A percentile compares a stretch with the other conserved stretches of the same genome.
Evolutionary conservation across 2,888 invertebrate genomes (phyloP).

Genomic region (Plutella xylostella): DNA sequence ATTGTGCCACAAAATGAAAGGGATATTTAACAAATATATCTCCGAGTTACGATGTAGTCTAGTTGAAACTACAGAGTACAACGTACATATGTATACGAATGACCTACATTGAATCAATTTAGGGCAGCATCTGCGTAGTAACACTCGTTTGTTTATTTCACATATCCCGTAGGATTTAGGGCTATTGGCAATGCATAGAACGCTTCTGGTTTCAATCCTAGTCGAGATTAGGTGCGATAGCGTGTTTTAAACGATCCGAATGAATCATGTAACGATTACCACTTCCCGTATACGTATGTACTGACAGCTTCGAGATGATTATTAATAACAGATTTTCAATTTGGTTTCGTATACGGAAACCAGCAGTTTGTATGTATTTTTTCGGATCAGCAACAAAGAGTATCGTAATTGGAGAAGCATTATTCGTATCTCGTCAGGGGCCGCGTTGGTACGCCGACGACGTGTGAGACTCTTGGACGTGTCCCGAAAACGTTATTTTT

Average conservation of each 20-base stretch:
- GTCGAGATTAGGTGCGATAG: too few species aligned
- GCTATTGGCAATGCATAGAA: too few species aligned
- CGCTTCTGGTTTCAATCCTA: too few species aligned
- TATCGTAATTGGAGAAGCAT: conserved; percentile 4
- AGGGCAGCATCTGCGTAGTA: background rate
- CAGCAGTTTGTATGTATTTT: too few species aligned
- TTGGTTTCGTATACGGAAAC: too few species aligned
- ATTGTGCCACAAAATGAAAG: background rate
- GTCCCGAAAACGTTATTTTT: conserved; percentile 60
- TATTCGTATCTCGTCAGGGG: conserved; percentile 45
- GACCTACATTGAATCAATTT: background rate
- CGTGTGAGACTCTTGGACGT: conserved; percentile 28
- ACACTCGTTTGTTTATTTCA: background rate
- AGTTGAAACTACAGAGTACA: background rate
- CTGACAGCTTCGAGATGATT: too few species aligned
- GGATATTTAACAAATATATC: background rate
- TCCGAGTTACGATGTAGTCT: background rate
- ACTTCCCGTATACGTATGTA: too few species aligned
- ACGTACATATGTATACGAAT: too few species aligned
- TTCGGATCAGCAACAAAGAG: conserved; percentile 4
- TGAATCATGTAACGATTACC: too few species aligned
- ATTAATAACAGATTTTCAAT: too few species aligned
- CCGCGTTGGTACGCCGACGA: conserved; percentile 18
- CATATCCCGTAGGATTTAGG: too few species aligned
- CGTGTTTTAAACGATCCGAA: too few species aligned